These are phyloP conservation scores for Diploptera punctata DNA, from an alignment of 2,888 invertebrate genomes.

Conservation along the genomic window DNA sequence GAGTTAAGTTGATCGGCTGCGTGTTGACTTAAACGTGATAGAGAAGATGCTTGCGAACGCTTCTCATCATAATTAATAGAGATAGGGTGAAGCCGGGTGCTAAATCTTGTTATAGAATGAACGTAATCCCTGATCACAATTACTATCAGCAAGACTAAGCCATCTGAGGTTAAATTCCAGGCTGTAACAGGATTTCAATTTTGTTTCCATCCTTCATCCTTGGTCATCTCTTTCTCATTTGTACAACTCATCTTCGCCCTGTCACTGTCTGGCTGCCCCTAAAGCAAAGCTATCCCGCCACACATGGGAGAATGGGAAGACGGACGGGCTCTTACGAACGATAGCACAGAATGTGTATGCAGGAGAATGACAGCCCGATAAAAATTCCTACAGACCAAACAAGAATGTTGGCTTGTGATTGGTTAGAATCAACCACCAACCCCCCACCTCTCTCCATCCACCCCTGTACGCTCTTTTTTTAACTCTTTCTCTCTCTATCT, in stretches of 20 bases:
- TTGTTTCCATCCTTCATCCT: background rate
- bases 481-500: slow-evolving; percentile 26
- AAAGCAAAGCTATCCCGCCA: slow-evolving; percentile 4
- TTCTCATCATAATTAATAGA: slow-evolving; percentile 7
- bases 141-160: background rate
- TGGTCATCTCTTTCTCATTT: background rate
- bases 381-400: slow-evolving; percentile 31
- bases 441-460: slow-evolving; percentile 18
- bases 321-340: background rate
- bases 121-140: slow-evolving; percentile 15
- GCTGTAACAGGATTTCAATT: too few species aligned
- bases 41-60: background rate
- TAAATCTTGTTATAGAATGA: background rate
- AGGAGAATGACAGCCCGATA: slow-evolving; percentile 25
- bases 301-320: background rate
- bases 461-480: slow-evolving; percentile 28
- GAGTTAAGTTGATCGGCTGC: too few species aligned
- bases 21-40: too few species aligned
- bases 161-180: background rate
- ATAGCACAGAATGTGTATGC: background rate
- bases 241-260: slow-evolving; percentile 2
- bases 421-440: slow-evolving; percentile 39
- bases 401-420: slow-evolving; percentile 37
- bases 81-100: background rate
- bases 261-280: slow-evolving; percentile 2